Conservation (phyloP, 2,888 invertebrate genomes). For the Drosophila greeni region DNA sequence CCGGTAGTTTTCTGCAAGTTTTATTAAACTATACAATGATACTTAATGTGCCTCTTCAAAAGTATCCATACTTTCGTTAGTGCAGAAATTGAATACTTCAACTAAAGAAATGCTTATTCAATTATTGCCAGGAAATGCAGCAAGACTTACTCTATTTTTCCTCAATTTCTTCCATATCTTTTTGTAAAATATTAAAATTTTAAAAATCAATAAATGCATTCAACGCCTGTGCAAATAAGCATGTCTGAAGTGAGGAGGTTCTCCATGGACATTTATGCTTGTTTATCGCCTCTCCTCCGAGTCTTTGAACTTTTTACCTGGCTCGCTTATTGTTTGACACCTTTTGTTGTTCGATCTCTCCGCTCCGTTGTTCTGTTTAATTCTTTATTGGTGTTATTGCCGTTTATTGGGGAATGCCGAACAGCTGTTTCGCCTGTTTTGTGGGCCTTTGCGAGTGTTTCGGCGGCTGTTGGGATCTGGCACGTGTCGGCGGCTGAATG, state of each 20-base stretch:
- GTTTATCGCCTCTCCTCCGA: conserved; percentile 30
- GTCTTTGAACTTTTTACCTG: conserved; percentile 43
- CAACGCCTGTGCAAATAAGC: conserved; percentile 2
- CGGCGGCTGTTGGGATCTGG: conserved; percentile 28
- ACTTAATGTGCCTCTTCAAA: no score
- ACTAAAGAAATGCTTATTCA: background rate
- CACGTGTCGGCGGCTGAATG: conserved; percentile 52
- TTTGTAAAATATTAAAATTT: background rate
- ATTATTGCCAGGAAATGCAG: background rate
- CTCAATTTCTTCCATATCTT: background rate
- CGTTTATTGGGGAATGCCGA: conserved; percentile 42
- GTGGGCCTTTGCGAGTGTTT: conserved; percentile 9
- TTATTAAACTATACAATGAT: no score
- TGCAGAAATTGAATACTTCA: background rate
- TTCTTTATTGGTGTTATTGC: conserved; percentile 27
- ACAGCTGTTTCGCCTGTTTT: conserved; percentile 51
- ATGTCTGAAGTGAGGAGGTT: conserved; percentile 24
- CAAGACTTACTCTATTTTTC: background rate
- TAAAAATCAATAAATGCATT: conserved; percentile 18
- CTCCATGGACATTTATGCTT: conserved; percentile 28
- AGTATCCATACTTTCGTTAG: no score
- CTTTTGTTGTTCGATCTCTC: conserved; percentile 37
- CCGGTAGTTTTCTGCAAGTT: no score
- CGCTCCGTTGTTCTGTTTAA: conserved; percentile 20
- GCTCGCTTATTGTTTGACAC: conserved; percentile 45